A percentile compares a stretch with the other conserved stretches of the same genome.
phyloP scores from a whole-genome alignment of 92 coral and sea anemone species.

The Phenganax stokvisi region DNA sequence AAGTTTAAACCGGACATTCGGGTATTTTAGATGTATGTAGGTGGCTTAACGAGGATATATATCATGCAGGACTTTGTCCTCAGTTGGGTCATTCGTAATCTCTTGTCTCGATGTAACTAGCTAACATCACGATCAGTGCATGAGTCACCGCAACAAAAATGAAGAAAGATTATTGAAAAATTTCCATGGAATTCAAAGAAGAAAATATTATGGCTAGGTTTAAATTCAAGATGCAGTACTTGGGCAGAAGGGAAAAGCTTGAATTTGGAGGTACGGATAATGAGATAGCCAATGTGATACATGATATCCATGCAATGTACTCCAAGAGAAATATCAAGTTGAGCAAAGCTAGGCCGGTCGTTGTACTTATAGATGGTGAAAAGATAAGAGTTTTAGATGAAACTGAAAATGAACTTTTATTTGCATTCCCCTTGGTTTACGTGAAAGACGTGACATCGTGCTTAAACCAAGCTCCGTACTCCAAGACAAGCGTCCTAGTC shows the following conservation, averaged over 20 bases:
- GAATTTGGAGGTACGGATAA: constrained; percentile 11
- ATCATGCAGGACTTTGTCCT: constrained; percentile 8
- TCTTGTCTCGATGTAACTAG: neutral
- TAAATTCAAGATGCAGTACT: constrained; percentile 4
- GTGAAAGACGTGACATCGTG: constrained; percentile 32
- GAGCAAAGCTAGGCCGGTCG: constrained; percentile 22
- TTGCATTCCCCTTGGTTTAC: constrained; percentile 10
- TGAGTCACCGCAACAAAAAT: neutral
- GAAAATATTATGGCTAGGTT: constrained; percentile 10
- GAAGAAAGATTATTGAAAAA: neutral
- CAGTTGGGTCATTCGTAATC: neutral
- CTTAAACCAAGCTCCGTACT: constrained; percentile 19
- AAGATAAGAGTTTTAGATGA: constrained; percentile 16
- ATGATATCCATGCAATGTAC: constrained; percentile 21
- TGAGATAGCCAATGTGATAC: constrained; percentile 31
- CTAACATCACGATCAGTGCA: neutral
- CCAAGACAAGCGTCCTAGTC: constrained; percentile 24
- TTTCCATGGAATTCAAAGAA: neutral
- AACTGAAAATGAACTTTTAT: constrained; percentile 2
- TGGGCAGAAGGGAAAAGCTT: constrained; percentile 13
- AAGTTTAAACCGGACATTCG: neutral
- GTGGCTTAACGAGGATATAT: neutral
- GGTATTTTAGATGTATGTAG: constrained; percentile 6
- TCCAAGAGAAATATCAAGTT: constrained; percentile 6
- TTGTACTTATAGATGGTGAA: constrained; percentile 10